phyloP scores from a whole-genome alignment of 1,140 invertebrate genomes.

The Drosophila paulistorum region DNA sequence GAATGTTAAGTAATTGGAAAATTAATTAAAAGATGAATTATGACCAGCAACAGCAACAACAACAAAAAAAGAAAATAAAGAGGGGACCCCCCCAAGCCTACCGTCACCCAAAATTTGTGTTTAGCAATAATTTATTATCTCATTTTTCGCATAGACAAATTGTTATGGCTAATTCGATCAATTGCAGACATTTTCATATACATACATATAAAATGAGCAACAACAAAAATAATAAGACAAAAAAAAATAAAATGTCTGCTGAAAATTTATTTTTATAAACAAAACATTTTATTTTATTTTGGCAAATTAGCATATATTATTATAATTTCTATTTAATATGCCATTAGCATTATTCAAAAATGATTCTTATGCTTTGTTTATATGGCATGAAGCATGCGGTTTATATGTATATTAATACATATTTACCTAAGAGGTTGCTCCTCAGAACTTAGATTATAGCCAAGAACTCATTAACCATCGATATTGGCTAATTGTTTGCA shows the following conservation, averaged over 20 bases:
- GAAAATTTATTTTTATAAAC: neutral
- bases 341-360: neutral
- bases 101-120: neutral
- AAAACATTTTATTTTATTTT: no score
- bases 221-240: neutral
- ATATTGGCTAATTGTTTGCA: no score
- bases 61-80: neutral
- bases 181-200: neutral
- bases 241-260: neutral
- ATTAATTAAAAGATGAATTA: conserved; percentile 12
- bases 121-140: conserved; percentile 4
- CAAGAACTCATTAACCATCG: no score
- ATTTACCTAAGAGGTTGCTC: no score
- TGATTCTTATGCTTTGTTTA: neutral
- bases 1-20: conserved; percentile 48
- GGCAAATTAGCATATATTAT: neutral
- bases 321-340: neutral
- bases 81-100: neutral
- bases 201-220: neutral
- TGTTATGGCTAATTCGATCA: conserved; percentile 1
- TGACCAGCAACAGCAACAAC: neutral
- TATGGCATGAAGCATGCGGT: no score
- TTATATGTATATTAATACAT: no score
- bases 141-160: neutral
- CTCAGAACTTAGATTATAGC: no score